Conservation (phyloP, 1,140 invertebrate genomes). For the Pseudomyrmex concolor region DNA sequence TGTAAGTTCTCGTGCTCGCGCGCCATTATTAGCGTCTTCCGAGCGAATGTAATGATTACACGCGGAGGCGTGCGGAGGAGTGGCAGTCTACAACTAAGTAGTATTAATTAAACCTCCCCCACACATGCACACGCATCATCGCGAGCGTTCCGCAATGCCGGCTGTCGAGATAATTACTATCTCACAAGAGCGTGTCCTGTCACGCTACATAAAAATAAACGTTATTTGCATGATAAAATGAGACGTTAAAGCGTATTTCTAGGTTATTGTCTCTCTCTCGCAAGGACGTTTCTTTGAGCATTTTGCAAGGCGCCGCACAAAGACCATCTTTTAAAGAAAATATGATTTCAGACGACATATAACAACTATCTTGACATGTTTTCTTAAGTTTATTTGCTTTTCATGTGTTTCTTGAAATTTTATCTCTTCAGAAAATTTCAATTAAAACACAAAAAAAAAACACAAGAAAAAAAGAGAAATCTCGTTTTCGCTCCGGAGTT, state of each 20-base stretch:
- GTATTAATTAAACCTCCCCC: conserved; percentile 65
- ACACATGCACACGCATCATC: conserved; percentile 11
- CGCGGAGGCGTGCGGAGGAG: conserved; percentile 12
- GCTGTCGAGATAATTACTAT: conserved; percentile 54
- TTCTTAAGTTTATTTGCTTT: background rate
- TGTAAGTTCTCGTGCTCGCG: conserved; percentile 18
- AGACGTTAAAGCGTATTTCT: conserved; percentile 44
- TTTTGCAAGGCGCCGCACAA: too few relatives aligned
- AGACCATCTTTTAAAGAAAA: too few relatives aligned
- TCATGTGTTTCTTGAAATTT: background rate
- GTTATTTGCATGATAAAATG: conserved; percentile 48
- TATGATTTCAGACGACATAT: background rate
- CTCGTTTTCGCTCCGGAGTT: background rate
- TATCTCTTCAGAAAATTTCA: background rate
- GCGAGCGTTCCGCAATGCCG: conserved; percentile 31
- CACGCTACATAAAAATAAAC: conserved; percentile 24
- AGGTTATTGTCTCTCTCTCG: background rate
- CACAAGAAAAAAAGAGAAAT: background rate
- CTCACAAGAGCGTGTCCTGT: conserved; percentile 1
- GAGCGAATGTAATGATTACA: conserved; percentile 35
- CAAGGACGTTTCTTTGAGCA: background rate
- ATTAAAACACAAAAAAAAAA: too few relatives aligned
- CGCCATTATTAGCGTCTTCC: conserved; percentile 26
- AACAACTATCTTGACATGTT: background rate
- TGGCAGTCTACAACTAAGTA: conserved; percentile 31